phyloP scores from a whole-genome alignment of 2,113 vertebrate genomes.

The Cyanoramphus novaezelandiae region DNA sequence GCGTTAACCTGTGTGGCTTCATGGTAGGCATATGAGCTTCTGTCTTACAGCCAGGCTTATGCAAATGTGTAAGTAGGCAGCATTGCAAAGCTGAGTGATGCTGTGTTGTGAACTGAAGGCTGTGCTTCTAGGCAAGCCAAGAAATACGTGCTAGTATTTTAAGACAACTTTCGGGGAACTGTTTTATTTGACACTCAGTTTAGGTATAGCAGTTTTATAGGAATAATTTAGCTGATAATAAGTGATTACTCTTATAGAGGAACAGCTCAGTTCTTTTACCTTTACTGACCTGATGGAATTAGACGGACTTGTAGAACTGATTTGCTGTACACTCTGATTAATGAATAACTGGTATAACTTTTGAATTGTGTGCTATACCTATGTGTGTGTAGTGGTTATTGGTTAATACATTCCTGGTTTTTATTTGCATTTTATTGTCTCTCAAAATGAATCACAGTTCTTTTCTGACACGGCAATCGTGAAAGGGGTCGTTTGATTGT shows the following conservation, averaged over 20 bases:
- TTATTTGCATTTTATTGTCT: constrained; percentile 3
- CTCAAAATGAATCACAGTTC: background rate
- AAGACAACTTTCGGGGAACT: background rate
- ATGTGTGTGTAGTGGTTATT: constrained; percentile 23
- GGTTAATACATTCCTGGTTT: constrained; percentile 13
- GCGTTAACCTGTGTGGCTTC: background rate
- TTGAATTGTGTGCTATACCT: background rate
- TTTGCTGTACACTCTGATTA: background rate
- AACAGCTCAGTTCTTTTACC: background rate
- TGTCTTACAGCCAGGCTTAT: background rate
- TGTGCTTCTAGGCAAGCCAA: background rate
- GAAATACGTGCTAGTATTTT: background rate
- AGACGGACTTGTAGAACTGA: background rate
- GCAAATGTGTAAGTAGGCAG: background rate
- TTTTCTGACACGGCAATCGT: background rate
- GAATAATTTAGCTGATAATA: background rate
- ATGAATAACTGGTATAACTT: background rate
- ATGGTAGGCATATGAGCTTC: background rate
- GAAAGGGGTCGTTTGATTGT: background rate
- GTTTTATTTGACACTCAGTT: background rate
- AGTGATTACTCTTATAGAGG: background rate
- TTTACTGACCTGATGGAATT: background rate
- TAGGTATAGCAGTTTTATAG: background rate
- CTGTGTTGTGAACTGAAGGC: background rate
- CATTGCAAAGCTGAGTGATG: rapidly evolving